phyloP scores from a whole-genome alignment of 2,888 invertebrate species.

The Clusia tigrina region DNA sequence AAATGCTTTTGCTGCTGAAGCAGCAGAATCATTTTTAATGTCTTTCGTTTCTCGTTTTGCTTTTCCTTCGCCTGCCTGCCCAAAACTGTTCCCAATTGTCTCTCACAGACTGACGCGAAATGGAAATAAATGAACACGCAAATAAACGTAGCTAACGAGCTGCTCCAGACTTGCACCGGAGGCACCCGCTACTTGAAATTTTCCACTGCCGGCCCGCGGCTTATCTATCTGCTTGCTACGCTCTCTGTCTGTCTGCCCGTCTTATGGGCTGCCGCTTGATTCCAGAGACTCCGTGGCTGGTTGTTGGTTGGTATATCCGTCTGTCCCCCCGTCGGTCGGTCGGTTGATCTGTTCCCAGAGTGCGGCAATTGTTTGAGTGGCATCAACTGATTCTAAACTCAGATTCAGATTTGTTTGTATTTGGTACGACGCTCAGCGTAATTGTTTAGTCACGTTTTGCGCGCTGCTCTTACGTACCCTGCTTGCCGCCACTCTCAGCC shows the following conservation, averaged over 20 bases:
- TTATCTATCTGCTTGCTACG: neutral
- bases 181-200: neutral
- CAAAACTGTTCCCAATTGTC: too few relatives aligned
- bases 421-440: neutral
- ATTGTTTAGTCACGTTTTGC: constrained; percentile 13
- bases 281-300: constrained; percentile 7
- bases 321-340: constrained; percentile 4
- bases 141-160: neutral
- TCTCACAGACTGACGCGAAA: neutral
- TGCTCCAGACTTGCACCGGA: neutral
- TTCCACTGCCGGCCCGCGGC: neutral
- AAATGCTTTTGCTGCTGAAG: neutral
- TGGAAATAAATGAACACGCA: neutral
- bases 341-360: too few relatives aligned
- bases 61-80: too few relatives aligned
- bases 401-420: constrained; percentile 5
- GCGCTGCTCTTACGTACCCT: constrained; percentile 28
- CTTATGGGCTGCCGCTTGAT: too few relatives aligned
- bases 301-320: neutral
- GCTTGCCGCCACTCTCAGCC: neutral
- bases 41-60: too few relatives aligned
- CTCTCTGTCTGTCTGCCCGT: neutral
- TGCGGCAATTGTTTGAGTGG: too few relatives aligned
- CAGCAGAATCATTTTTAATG: neutral
- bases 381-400: constrained; percentile 1